Conservation (phyloP, 2,888 invertebrate species). For the Lepidonotus clava region DNA sequence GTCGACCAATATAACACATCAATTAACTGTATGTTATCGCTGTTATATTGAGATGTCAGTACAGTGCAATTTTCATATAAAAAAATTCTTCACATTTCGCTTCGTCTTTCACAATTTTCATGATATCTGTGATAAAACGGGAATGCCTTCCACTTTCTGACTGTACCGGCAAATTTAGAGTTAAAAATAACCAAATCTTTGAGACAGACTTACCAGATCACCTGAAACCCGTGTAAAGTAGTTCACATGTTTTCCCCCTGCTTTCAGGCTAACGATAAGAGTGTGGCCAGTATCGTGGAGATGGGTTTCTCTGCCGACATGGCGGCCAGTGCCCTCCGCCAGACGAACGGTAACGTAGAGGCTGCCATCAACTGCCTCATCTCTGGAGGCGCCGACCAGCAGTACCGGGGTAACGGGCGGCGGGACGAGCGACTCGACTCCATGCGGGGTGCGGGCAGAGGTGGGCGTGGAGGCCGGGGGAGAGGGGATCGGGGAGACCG, state of each 20-base stretch:
- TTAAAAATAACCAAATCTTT: too few relatives aligned
- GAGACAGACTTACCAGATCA: too few relatives aligned
- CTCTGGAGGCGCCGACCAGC: slow-evolving; percentile 57
- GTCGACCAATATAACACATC: too few relatives aligned
- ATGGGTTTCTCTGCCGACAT: slow-evolving; percentile 89
- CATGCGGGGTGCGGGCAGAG: background rate
- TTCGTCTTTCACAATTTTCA: too few relatives aligned
- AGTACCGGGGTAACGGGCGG: background rate
- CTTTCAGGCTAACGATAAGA: slow-evolving; percentile 67
- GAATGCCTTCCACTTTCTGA: too few relatives aligned
- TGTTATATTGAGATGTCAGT: too few relatives aligned
- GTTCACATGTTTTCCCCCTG: background rate
- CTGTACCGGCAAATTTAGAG: too few relatives aligned
- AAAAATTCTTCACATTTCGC: too few relatives aligned
- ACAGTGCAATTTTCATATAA: too few relatives aligned
- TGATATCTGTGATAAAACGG: too few relatives aligned
- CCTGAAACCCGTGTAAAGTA: too few relatives aligned
- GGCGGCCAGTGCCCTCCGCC: slow-evolving; percentile 87
- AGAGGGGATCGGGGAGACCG: slow-evolving; percentile 16
- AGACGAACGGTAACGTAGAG: slow-evolving; percentile 87
- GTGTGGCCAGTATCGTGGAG: slow-evolving; percentile 86
- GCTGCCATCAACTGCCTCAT: slow-evolving; percentile 74
- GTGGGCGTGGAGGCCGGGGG: slow-evolving; percentile 20
- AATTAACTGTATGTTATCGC: too few relatives aligned
- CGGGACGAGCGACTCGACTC: background rate